Conservation (phyloP, 2,113 vertebrate species). For the Myiozetetes cayanensis region DNA sequence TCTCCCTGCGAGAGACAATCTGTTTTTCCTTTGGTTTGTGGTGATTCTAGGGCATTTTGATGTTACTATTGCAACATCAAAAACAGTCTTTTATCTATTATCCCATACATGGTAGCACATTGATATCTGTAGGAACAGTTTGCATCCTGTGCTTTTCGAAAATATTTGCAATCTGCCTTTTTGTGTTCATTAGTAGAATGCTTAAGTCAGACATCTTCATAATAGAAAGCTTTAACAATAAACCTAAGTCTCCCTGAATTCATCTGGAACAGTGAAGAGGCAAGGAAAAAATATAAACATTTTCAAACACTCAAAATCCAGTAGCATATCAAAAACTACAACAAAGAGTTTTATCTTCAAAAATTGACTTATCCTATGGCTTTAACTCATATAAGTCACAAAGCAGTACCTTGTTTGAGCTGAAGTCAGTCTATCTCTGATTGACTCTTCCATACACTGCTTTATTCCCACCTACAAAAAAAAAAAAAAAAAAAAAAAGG, state of each 20-base stretch:
- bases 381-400: neutral
- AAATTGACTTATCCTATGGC: neutral
- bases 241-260: neutral
- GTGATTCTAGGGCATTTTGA: neutral
- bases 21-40: neutral
- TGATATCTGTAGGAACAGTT: neutral
- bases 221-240: neutral
- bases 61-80: neutral
- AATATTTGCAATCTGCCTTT: neutral
- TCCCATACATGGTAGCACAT: fast-evolving
- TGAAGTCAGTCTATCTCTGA: neutral
- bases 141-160: neutral
- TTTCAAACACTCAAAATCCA: neutral
- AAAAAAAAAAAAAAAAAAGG: no score
- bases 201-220: neutral
- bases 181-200: neutral
- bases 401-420: neutral
- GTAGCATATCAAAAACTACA: neutral
- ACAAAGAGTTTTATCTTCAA: neutral
- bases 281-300: neutral
- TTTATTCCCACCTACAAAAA: neutral
- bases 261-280: neutral
- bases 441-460: neutral
- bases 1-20: neutral
- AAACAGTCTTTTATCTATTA: neutral